phyloP scores from a whole-genome alignment of 2,113 vertebrate genomes.

The Hassar affinis region DNA sequence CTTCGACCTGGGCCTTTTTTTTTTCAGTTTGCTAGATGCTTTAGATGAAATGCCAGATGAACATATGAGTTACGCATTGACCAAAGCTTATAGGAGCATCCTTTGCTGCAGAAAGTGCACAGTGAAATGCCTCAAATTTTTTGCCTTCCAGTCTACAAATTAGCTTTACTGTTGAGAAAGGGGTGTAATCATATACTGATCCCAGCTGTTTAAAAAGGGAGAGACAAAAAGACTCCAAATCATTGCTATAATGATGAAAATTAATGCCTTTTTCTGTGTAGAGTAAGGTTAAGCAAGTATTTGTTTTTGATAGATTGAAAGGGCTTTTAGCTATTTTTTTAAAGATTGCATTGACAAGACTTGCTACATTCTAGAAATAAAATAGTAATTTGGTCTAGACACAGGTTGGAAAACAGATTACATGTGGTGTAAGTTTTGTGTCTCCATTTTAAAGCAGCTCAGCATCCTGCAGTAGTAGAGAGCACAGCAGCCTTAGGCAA shows the following conservation, averaged over 20 bases:
- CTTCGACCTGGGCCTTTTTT: not conserved
- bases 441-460: constrained; percentile 5
- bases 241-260: not conserved
- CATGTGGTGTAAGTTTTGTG: constrained; percentile 3
- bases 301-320: not conserved
- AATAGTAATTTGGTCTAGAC: not conserved
- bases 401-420: not conserved
- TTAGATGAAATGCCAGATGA: not conserved
- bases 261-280: not conserved
- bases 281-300: not conserved
- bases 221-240: not conserved
- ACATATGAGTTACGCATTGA: not conserved
- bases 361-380: not conserved
- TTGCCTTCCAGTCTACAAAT: not conserved
- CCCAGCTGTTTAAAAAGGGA: not conserved
- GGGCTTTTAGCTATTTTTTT: not conserved
- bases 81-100: not conserved
- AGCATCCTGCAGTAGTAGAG: constrained; percentile 1
- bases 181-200: not conserved
- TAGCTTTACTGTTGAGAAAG: not conserved
- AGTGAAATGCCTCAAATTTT: not conserved
- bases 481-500: not conserved
- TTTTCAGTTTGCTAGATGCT: not conserved
- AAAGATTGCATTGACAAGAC: not conserved
- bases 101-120: not conserved